phyloP scores from a whole-genome alignment of 2,888 invertebrate species.

The Dolomedes plantarius region DNA sequence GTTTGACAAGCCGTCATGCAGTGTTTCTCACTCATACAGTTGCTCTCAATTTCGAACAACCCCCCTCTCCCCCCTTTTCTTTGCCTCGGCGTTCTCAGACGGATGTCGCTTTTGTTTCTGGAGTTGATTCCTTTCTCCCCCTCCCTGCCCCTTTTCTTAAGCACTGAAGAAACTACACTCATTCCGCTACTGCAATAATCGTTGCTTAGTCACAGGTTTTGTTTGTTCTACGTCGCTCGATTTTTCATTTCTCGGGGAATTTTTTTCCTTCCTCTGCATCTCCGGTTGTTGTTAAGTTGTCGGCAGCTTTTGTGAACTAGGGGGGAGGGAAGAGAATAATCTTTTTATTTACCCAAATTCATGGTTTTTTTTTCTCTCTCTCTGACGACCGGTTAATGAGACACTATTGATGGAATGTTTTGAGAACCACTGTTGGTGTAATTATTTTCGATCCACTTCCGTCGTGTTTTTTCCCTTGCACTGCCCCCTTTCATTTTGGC shows the following conservation, averaged over 20 bases:
- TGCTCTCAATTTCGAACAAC: neutral
- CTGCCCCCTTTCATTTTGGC: neutral
- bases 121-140: neutral
- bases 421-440: neutral
- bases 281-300: slow-evolving; percentile 3
- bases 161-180: neutral
- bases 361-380: neutral
- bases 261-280: neutral
- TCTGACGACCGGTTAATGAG: neutral
- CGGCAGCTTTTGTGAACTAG: neutral
- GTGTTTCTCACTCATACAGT: slow-evolving; percentile 33
- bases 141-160: slow-evolving; percentile 3
- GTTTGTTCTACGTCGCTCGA: neutral
- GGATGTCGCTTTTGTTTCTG: slow-evolving; percentile 21
- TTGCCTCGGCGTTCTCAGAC: slow-evolving; percentile 17
- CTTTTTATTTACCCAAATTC: slow-evolving; percentile 8
- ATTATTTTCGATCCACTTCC: neutral
- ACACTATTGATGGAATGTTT: neutral
- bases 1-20: slow-evolving; percentile 55
- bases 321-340: neutral
- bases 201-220: neutral
- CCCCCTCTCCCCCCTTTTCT: slow-evolving; percentile 9
- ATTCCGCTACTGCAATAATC: slow-evolving; percentile 21
- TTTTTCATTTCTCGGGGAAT: neutral
- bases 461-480: neutral